Conservation (phyloP, 2,888 invertebrate species). For the Melipona bicolor region DNA sequence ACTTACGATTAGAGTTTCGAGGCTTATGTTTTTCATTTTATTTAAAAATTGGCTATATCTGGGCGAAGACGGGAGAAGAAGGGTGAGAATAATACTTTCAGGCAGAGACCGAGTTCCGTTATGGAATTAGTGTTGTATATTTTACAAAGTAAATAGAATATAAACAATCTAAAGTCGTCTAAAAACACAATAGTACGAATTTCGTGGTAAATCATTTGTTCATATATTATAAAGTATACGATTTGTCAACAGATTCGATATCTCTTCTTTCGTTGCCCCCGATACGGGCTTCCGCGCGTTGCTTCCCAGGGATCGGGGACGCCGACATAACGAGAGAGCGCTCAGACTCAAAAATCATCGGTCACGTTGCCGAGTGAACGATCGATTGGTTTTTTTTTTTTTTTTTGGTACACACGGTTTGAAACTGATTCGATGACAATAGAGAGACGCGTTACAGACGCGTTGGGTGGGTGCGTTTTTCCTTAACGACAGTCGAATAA, state of each 20-base stretch:
- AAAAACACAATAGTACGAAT: conserved; percentile 82
- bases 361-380: conserved; percentile 60
- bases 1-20: background rate
- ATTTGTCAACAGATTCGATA: conserved; percentile 80
- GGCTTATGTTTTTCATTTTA: background rate
- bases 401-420: conserved; percentile 26
- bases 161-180: conserved; percentile 83
- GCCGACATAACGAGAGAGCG: conserved; percentile 64
- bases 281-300: conserved; percentile 28
- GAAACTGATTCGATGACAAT: conserved; percentile 68
- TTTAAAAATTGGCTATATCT: background rate
- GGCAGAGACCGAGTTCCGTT: conserved; percentile 59
- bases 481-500: conserved; percentile 56
- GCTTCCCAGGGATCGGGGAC: conserved; percentile 33
- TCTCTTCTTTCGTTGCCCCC: conserved; percentile 55
- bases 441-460: conserved; percentile 56
- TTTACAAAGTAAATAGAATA: conserved; percentile 84
- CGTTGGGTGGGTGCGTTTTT: conserved; percentile 45
- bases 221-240: conserved; percentile 79
- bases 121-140: conserved; percentile 81
- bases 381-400: conserved; percentile 26
- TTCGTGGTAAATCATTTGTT: conserved; percentile 78
- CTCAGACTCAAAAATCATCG: conserved; percentile 60
- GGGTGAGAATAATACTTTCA: conserved; percentile 8
- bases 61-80: too few relatives aligned